Conservation (phyloP, 92 coral and sea anemone genomes). For the Plumapathes pennacea region DNA sequence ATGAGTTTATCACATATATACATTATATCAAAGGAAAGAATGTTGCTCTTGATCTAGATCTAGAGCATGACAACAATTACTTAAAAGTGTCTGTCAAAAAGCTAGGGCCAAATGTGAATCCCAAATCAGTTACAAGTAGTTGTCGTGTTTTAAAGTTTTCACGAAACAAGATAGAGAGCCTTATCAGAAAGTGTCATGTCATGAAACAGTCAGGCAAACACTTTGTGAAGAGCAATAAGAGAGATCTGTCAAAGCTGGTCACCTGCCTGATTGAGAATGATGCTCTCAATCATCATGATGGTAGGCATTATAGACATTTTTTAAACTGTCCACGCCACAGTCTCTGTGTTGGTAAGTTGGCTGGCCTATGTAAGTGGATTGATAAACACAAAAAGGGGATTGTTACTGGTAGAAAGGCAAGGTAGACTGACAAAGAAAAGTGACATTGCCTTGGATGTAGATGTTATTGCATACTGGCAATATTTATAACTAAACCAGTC, state of each 20-base stretch:
- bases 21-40: slow-evolving; percentile 48
- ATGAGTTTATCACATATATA: too few relatives aligned
- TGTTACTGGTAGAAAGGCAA: slow-evolving; percentile 21
- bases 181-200: slow-evolving; percentile 5
- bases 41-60: slow-evolving; percentile 47
- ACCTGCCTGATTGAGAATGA: slow-evolving; percentile 12
- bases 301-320: slow-evolving; percentile 36
- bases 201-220: slow-evolving; percentile 35
- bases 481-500: too few relatives aligned
- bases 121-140: background rate
- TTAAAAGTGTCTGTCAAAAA: slow-evolving; percentile 5
- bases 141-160: slow-evolving; percentile 3
- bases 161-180: slow-evolving; percentile 3
- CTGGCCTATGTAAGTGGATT: slow-evolving; percentile 40
- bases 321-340: slow-evolving; percentile 5
- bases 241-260: slow-evolving; percentile 27
- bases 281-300: slow-evolving; percentile 18
- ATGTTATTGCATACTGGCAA: too few relatives aligned
- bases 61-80: slow-evolving; percentile 41
- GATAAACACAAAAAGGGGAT: slow-evolving; percentile 32
- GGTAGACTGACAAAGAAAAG: too few relatives aligned
- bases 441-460: too few relatives aligned
- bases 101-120: slow-evolving; percentile 5
- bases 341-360: slow-evolving; percentile 9
- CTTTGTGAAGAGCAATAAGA: slow-evolving; percentile 10